Conservation (phyloP, 2,797 vertebrate species). For the Rousettus madagascariensis region DNA sequence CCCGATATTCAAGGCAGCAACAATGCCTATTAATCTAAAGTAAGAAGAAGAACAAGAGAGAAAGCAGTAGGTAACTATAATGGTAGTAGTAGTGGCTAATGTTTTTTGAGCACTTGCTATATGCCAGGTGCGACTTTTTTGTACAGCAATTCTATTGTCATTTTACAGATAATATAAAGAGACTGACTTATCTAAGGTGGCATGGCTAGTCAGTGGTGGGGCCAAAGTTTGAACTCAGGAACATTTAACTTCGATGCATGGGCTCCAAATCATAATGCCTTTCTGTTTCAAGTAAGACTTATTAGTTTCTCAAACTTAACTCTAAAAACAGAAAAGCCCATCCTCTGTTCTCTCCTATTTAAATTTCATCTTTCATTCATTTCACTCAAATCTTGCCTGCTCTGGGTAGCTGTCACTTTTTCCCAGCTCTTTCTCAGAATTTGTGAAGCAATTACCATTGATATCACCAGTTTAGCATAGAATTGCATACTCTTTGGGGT, state of each 20-base stretch:
- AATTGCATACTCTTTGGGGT: not conserved
- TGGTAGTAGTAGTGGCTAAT: not conserved
- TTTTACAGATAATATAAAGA: not conserved
- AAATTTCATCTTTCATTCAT: not conserved
- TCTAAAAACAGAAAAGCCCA: not conserved
- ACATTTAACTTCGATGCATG: not conserved
- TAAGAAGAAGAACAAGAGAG: not conserved
- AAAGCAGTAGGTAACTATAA: not conserved
- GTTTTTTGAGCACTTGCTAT: not conserved
- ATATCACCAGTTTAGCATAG: not conserved
- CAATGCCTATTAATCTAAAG: not conserved
- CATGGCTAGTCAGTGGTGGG: not conserved
- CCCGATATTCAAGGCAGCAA: not conserved
- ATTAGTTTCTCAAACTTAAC: not conserved
- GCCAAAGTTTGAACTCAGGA: not conserved
- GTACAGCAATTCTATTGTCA: not conserved
- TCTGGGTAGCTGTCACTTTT: not conserved
- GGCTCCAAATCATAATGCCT: not conserved
- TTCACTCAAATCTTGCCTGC: not conserved
- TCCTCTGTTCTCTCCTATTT: not conserved
- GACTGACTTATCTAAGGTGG: not conserved
- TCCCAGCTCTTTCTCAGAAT: slow-evolving; percentile 30
- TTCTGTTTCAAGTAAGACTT: not conserved
- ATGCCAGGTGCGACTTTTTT: not conserved
- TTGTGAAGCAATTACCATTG: not conserved